Conservation (phyloP, 2,888 invertebrate genomes). For the Sarcophaga rosellei region DNA sequence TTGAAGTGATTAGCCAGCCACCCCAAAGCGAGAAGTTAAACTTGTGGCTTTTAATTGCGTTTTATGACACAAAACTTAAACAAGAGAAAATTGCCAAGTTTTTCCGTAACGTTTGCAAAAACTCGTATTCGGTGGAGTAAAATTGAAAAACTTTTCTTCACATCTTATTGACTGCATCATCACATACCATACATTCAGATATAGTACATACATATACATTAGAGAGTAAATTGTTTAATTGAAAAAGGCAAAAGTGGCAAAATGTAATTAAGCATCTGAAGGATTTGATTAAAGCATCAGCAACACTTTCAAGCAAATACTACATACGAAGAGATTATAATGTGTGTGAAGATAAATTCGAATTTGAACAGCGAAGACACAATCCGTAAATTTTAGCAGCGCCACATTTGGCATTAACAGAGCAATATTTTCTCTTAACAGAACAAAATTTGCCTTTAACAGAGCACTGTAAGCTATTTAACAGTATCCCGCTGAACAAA, state of each 20-base stretch:
- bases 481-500: too few relatives aligned
- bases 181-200: too few relatives aligned
- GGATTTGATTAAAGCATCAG: not conserved
- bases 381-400: too few relatives aligned
- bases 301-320: not conserved
- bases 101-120: slow-evolving; percentile 18
- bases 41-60: slow-evolving; percentile 64
- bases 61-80: slow-evolving; percentile 59
- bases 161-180: too few relatives aligned
- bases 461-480: too few relatives aligned
- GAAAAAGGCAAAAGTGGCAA: not conserved
- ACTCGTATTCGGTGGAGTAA: slow-evolving; percentile 1
- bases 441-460: too few relatives aligned
- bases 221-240: not conserved
- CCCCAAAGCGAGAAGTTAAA: slow-evolving; percentile 47
- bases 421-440: too few relatives aligned
- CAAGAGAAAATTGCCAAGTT: not conserved
- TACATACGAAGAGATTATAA: too few relatives aligned
- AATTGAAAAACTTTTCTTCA: slow-evolving; percentile 5
- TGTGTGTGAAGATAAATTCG: too few relatives aligned
- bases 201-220: too few relatives aligned
- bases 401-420: too few relatives aligned
- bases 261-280: not conserved
- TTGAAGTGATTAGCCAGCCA: slow-evolving; percentile 58
- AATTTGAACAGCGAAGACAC: too few relatives aligned